Percentiles rank a stretch among this genome's conserved stretches.
phyloP scores from a whole-genome alignment of 2,113 vertebrate genomes.

The Salvelinus namaycush region DNA sequence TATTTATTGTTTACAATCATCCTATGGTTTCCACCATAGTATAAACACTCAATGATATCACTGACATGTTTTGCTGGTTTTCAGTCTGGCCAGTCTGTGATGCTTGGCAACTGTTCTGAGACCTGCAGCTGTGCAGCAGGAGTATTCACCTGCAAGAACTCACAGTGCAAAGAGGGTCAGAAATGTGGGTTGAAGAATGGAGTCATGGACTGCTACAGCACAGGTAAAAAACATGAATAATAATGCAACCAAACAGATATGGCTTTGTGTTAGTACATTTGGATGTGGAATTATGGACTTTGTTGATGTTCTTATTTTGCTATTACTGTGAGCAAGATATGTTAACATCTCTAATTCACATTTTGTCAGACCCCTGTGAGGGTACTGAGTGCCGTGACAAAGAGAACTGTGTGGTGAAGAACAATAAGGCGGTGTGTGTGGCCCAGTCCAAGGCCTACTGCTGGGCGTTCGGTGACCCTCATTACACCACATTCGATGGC shows the following conservation, averaged over 20 bases:
- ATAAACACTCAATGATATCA: no score
- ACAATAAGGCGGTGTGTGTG: neutral
- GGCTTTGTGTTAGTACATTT: no score
- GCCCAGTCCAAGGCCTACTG: constrained; percentile 37
- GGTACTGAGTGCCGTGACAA: constrained; percentile 4
- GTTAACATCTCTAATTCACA: neutral
- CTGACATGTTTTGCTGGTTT: neutral
- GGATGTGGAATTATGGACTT: no score
- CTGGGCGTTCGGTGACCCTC: neutral
- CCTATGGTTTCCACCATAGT: no score
- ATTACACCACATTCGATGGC: no score
- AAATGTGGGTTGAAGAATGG: constrained; percentile 8
- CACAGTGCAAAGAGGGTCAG: neutral
- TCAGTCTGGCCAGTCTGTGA: constrained; percentile 10
- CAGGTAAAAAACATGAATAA: neutral
- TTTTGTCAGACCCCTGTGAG: constrained; percentile 12
- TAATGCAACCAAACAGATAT: neutral
- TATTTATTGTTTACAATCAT: no score
- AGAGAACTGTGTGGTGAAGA: constrained; percentile 2
- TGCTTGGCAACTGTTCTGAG: neutral
- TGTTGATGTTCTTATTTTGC: no score
- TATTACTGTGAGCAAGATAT: no score
- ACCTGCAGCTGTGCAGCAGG: constrained; percentile 4
- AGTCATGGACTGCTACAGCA: constrained; percentile 11
- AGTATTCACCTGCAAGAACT: neutral